Base-by-base conservation (phyloP, 2,797 vertebrate genomes). In the Malacoctenus gilli region DNA sequence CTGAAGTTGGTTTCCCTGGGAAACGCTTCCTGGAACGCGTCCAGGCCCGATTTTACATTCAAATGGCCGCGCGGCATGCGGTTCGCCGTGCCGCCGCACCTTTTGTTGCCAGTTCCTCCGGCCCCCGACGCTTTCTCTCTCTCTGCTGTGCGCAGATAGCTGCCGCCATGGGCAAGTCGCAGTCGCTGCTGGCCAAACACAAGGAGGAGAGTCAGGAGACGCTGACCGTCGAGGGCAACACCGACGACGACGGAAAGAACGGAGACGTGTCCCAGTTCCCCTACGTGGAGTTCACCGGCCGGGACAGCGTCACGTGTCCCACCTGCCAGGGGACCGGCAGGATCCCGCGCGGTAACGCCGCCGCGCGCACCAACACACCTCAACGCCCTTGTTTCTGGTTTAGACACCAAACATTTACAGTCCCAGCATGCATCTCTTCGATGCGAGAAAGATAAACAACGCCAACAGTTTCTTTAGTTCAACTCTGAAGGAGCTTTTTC, bases 251-350 rank as follows among this genome's bases (percentile, higher is more conserved):
- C 0, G 86, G 65, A 21, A 94, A 94, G 80, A 91, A 68, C 1
- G 77, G 89, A 4, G 96, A 99, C 7, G 95, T 98, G 3, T 98
- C 96, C 0, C 96, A 98, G 83, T 99, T 99, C 76, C 97, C 96
- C 20, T 92, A 28, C 9, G 90, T 23, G 85, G 83, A 69, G 92
- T 94, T 87, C 83, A 84, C 59, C 0, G 97, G 97, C 32, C 92
- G 95, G 68, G 97, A 99, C 85, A 98, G 97, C 0, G 95, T 98
- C 38, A 99, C 96, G 1, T 99, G 96, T 52, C 96, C 95, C 3
- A 98, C 96, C 0, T 98, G 96, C 78, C 96, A 98, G 83, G 96
- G 96, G 73, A 99, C 96, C 0, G 96, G 97, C 57, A 92, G 97
- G 75, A 98, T 98, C 82, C 97, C 96, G 6, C 89, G 96, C 85